A percentile compares a stretch with the other conserved stretches of the same genome.
These are phyloP conservation scores for Bombus confusus DNA, from an alignment of 1,140 invertebrate genomes.

Conservation along the genomic window DNA sequence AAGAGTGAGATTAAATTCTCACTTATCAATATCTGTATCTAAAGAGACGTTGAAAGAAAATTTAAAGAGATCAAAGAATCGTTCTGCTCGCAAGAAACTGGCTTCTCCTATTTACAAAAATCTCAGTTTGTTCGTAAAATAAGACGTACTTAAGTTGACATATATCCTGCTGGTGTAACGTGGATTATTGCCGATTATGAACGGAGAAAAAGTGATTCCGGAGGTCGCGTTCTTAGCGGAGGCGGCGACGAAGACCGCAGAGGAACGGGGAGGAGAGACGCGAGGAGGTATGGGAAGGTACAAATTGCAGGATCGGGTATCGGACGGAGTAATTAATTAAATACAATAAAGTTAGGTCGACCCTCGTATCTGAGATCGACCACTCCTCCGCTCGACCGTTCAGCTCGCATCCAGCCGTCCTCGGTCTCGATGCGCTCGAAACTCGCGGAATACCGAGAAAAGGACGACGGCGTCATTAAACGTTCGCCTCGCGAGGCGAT, in stretches of 20 bases:
- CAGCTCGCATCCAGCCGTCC: constrained; percentile 52
- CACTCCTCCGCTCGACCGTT: constrained; percentile 73
- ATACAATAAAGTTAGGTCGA: constrained; percentile 76
- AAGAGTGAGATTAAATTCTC: too few relatives aligned
- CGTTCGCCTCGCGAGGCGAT: constrained; percentile 5
- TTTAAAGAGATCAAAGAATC: too few relatives aligned
- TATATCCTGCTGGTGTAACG: too few relatives aligned
- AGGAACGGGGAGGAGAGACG: constrained; percentile 25
- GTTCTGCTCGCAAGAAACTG: too few relatives aligned
- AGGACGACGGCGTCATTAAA: constrained; percentile 34
- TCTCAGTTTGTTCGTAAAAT: neutral
- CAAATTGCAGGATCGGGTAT: constrained; percentile 76
- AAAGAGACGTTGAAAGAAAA: too few relatives aligned
- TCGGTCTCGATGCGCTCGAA: constrained; percentile 56
- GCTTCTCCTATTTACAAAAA: too few relatives aligned
- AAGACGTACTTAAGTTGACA: neutral
- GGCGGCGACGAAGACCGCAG: constrained; percentile 47
- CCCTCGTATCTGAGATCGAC: constrained; percentile 74
- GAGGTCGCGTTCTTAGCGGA: constrained; percentile 47
- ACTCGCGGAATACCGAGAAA: constrained; percentile 61
- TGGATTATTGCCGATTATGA: constrained; percentile 10
- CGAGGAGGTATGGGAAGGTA: constrained; percentile 57
- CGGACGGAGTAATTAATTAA: constrained; percentile 76
- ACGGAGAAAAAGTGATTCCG: constrained; percentile 23
- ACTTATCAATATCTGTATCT: too few relatives aligned